Base-by-base conservation (phyloP, 2,888 invertebrate genomes). In the Magallana nippona region DNA sequence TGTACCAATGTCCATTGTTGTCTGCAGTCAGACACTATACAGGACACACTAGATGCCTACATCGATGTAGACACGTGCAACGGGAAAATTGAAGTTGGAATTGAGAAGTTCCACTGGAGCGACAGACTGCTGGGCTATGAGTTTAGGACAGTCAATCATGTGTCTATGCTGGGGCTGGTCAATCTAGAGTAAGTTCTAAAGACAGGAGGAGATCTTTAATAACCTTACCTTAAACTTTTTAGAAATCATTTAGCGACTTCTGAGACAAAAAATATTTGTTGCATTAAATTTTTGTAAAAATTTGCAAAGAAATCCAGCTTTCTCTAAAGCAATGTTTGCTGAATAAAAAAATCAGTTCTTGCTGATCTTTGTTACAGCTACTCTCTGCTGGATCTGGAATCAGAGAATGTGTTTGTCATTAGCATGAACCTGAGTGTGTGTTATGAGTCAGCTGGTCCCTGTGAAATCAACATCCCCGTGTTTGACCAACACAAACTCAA, bases 1-100 rank as follows among this genome's bases (percentile, higher is more conserved):
- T 88, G 88, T 83, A 84, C 86, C 22, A 84, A 86, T 13, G 79
- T 88, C 15, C 84, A 87, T 27, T 88, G 88, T 55, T 88, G 88
- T 84, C 71, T 86, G 15, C 83, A 85, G 11, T 84, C 88, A 1
- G 83, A 56, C 19, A 60, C 81, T 10, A 58, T 87, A 57, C 63
- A 84, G 78, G 84, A 85, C 44, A 84, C 79, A n/a, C 82, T 89
- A 27, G 80, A 84, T 17, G 81, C 86, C 15, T 84, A 86, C 56
- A 32, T 89, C 1, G 81, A 82, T 63, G n/a, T 89, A 0, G 86
- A 89, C 62, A 62, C 86, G 2, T 89, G 89, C 79, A 83, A 84
- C 58, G 85, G 85, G 62, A 85, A 79, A 11, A 83, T 89, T 44
- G 57, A 81, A n/a, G 79, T 88, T 1, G 87, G 86, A 13, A 87